These are phyloP conservation scores for Trinorchestia longiramus DNA, from an alignment of 1,140 invertebrate species.

Conservation along the genomic window DNA sequence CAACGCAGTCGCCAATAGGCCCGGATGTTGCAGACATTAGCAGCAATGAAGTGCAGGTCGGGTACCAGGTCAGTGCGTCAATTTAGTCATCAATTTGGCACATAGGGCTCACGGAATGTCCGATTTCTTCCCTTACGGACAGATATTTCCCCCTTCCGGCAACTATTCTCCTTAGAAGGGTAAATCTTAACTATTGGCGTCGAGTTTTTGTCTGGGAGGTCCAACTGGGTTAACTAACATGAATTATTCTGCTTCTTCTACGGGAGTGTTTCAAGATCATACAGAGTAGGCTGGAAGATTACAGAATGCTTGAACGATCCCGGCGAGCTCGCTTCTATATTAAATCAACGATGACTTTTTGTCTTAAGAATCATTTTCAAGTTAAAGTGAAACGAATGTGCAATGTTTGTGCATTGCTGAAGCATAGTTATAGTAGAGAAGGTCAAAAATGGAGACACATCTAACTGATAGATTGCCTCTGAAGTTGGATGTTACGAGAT, in stretches of 20 bases:
- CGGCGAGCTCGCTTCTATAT: not conserved
- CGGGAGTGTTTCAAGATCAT: not conserved
- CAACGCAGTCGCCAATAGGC: not conserved
- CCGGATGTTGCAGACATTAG: not conserved
- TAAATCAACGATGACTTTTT: not conserved
- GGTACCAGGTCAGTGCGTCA: not conserved
- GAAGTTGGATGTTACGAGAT: not conserved
- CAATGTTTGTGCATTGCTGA: not conserved
- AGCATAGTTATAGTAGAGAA: not conserved
- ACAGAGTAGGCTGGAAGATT: not conserved
- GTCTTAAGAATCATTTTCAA: not conserved
- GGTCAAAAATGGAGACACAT: not conserved
- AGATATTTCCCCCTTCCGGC: not conserved
- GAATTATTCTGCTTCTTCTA: not conserved
- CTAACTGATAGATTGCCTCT: not conserved
- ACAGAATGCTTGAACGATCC: not conserved
- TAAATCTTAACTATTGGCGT: not conserved
- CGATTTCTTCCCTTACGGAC: not conserved
- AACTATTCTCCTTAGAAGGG: not conserved
- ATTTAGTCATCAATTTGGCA: not conserved
- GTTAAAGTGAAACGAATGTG: not conserved
- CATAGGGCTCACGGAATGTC: not conserved
- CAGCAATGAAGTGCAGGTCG: not conserved
- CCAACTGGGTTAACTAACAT: not conserved
- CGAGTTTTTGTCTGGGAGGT: not conserved